Conservation (phyloP, 2,797 vertebrate species). For the Sciaenops ocellatus region DNA sequence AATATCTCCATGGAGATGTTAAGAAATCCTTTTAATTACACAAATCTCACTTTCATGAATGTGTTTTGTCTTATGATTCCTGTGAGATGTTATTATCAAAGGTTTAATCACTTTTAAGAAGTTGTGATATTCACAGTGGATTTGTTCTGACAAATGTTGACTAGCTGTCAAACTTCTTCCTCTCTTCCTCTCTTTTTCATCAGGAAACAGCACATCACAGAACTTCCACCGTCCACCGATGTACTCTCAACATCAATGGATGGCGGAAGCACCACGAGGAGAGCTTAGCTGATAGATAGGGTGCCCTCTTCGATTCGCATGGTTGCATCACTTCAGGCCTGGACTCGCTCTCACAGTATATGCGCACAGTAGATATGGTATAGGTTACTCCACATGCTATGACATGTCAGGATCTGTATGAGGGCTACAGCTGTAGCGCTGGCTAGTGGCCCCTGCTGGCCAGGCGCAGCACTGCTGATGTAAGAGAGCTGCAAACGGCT, state of each 20-base stretch:
- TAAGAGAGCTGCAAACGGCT: constrained; percentile 21
- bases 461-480: background rate
- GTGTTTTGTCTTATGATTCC: background rate
- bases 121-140: background rate
- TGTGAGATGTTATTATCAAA: background rate
- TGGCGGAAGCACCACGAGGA: background rate
- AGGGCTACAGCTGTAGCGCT: constrained; percentile 1
- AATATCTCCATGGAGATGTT: background rate
- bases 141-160: background rate
- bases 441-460: background rate
- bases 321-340: constrained; percentile 8
- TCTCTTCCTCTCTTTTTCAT: background rate
- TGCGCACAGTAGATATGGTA: background rate
- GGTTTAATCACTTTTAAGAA: background rate
- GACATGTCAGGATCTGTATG: background rate
- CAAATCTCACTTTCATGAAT: background rate
- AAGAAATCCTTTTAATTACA: background rate
- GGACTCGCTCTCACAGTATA: background rate
- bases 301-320: background rate
- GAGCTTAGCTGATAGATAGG: background rate
- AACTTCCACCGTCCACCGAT: background rate
- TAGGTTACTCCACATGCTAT: background rate
- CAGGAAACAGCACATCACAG: constrained; percentile 9
- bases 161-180: background rate
- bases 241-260: constrained; percentile 13